These are phyloP conservation scores for Hippocampus kuda DNA, from an alignment of 2,797 vertebrate species.

Conservation along the genomic window DNA sequence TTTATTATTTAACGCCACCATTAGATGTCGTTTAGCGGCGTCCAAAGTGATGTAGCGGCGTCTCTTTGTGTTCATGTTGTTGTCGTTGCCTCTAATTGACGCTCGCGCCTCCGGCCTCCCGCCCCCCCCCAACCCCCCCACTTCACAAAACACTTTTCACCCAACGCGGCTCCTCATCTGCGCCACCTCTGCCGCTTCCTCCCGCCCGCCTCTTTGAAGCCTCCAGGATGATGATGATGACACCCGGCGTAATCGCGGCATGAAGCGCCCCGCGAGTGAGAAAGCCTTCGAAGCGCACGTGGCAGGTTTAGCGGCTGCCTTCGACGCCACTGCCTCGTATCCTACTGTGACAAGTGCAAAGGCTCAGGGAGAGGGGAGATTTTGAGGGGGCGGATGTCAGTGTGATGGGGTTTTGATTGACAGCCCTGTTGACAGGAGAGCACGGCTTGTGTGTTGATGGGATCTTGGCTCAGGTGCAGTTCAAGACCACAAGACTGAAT, in stretches of 20 bases:
- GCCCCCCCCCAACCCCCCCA: background rate
- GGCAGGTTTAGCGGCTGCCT: slow-evolving; percentile 19
- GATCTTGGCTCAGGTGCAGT: slow-evolving; percentile 30
- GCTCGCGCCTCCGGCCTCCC: slow-evolving; percentile 44
- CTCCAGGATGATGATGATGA: slow-evolving; percentile 61
- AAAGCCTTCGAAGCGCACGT: slow-evolving; percentile 28
- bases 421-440: slow-evolving; percentile 41
- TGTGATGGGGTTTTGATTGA: slow-evolving; percentile 48
- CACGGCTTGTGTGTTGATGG: slow-evolving; percentile 30
- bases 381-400: slow-evolving; percentile 30
- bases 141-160: background rate
- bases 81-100: slow-evolving; percentile 33
- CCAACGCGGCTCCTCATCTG: background rate
- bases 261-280: slow-evolving; percentile 50
- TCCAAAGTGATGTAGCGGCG: slow-evolving; percentile 2
- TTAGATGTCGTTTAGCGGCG: background rate
- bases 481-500: background rate
- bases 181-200: slow-evolving; percentile 6
- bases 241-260: slow-evolving; percentile 59
- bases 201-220: slow-evolving; percentile 37
- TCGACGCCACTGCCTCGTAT: slow-evolving; percentile 23
- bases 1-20: background rate
- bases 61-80: slow-evolving; percentile 35
- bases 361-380: slow-evolving; percentile 16
- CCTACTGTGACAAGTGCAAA: slow-evolving; percentile 31